phyloP scores from a whole-genome alignment of 2,888 invertebrate genomes.

The Sphaerophoria rueppellii region DNA sequence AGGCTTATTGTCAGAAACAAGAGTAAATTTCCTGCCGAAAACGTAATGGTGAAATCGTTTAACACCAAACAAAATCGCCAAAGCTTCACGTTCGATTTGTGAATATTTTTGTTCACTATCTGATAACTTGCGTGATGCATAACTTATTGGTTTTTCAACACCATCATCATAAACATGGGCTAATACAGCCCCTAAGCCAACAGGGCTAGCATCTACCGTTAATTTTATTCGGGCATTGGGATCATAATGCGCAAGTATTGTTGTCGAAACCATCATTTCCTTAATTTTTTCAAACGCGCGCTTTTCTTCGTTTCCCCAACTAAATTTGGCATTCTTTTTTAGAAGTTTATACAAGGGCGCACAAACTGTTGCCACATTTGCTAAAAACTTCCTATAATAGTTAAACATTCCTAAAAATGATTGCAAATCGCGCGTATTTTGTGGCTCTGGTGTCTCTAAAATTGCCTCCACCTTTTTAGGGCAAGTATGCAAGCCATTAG shows the following conservation, averaged over 20 bases:
- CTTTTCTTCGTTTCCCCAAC: slow-evolving; percentile 73
- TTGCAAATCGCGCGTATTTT: slow-evolving; percentile 33
- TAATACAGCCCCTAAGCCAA: slow-evolving; percentile 2
- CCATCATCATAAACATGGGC: no score
- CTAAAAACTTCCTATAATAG: slow-evolving; percentile 79
- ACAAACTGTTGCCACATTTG: slow-evolving; percentile 74
- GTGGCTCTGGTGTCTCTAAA: slow-evolving; percentile 41
- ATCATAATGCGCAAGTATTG: no score
- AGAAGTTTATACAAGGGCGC: slow-evolving; percentile 76
- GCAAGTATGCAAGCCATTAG: slow-evolving; percentile 75
- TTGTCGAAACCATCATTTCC: no score
- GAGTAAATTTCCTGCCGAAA: slow-evolving; percentile 78
- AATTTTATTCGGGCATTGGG: background rate
- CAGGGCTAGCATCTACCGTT: slow-evolving; percentile 4
- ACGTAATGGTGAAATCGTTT: slow-evolving; percentile 79
- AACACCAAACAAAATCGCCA: slow-evolving; percentile 77
- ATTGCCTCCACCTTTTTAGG: slow-evolving; percentile 60
- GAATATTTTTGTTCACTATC: no score
- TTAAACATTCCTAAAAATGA: slow-evolving; percentile 77
- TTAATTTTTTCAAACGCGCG: no score
- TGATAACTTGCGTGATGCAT: no score
- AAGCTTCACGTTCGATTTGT: slow-evolving; percentile 68
- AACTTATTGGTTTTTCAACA: no score
- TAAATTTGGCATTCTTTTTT: slow-evolving; percentile 58
- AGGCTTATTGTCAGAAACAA: slow-evolving; percentile 78